Percentiles rank a stretch among this genome's conserved stretches.
These are phyloP conservation scores for Oxygymnocypris stewartii DNA, from an alignment of 2,113 vertebrate species.

Conservation along the genomic window DNA sequence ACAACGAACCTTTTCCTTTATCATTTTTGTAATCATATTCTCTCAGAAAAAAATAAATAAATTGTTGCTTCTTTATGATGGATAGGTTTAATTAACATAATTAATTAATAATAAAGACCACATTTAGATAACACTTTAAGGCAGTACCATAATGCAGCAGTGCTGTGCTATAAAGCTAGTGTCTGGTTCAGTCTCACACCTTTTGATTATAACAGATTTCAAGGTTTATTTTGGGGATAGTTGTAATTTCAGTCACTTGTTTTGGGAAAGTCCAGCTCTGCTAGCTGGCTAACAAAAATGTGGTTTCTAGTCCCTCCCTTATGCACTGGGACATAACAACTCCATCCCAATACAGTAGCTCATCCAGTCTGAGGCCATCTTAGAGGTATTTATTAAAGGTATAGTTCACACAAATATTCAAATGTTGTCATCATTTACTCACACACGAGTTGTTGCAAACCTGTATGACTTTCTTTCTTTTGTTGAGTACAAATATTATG, in stretches of 20 bases:
- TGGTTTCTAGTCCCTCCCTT: not conserved
- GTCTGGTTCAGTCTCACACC: not conserved
- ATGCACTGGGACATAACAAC: not conserved
- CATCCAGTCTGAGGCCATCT: not conserved
- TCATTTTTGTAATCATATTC: not conserved
- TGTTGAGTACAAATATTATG: not conserved
- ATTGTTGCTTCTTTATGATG: not conserved
- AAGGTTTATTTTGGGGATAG: conserved; percentile 29
- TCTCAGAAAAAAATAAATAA: not conserved
- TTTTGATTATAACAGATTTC: not conserved
- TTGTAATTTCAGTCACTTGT: not conserved
- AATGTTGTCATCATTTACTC: not conserved
- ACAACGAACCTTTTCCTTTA: not conserved
- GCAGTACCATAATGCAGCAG: not conserved
- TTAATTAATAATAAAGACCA: not conserved
- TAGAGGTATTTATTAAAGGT: not conserved
- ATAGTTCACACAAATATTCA: not conserved
- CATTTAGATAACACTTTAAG: not conserved
- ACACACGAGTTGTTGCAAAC: not conserved
- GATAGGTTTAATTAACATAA: not conserved
- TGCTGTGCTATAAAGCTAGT: not conserved
- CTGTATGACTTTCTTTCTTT: not conserved
- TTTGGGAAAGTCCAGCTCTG: conserved; percentile 24
- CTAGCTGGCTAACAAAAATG: not conserved
- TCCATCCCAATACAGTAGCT: not conserved